phyloP scores from a whole-genome alignment of 2,797 vertebrate species.

The Clamator glandarius region DNA sequence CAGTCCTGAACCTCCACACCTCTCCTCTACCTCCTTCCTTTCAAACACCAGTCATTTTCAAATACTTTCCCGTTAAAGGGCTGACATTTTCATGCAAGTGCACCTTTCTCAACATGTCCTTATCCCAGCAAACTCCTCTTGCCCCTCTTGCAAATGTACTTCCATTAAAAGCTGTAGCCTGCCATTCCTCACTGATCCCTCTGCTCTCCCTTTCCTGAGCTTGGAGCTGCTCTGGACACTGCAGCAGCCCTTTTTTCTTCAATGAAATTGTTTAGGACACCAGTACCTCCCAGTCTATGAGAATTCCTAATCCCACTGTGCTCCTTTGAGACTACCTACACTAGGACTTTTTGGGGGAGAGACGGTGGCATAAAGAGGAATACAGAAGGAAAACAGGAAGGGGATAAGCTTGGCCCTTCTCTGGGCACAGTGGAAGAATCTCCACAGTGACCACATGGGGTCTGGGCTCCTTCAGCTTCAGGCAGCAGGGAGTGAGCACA shows the following conservation, averaged over 20 bases:
- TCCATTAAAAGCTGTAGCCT: not conserved
- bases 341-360: not conserved
- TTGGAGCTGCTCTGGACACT: not conserved
- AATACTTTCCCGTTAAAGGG: not conserved
- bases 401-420: not conserved
- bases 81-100: not conserved
- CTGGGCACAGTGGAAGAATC: not conserved
- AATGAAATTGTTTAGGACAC: not conserved
- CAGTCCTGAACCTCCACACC: not conserved
- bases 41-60: not conserved
- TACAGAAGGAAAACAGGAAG: not conserved
- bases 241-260: not conserved
- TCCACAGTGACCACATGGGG: rapidly evolving
- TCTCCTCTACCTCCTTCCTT: not conserved
- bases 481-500: not conserved
- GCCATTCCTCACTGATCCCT: not conserved
- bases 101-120: not conserved
- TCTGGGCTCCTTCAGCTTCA: not conserved
- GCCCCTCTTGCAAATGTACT: not conserved
- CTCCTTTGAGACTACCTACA: not conserved
- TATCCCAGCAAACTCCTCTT: not conserved
- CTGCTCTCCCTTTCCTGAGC: not conserved
- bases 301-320: not conserved
- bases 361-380: rapidly evolving
- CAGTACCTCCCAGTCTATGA: not conserved